Conservation (phyloP, 2,888 invertebrate genomes). For the Drosophila anceps region DNA sequence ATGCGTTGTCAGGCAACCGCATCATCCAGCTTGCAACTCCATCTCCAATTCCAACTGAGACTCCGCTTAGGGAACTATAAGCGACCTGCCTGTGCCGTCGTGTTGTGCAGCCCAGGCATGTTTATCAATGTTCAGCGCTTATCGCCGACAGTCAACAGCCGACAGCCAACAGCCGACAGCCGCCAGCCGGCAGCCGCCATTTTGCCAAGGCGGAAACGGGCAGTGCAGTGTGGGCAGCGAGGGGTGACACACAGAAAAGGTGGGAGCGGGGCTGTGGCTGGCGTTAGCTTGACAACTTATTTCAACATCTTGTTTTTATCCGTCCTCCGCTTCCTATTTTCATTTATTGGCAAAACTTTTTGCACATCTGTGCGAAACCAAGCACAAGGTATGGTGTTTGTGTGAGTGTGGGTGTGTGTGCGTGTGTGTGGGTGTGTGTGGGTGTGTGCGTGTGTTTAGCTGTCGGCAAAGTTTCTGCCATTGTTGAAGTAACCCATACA, state of each 20-base stretch:
- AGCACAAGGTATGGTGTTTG: conserved; percentile 38
- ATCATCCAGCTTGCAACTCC: conserved; percentile 22
- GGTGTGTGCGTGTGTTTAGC: conserved; percentile 48
- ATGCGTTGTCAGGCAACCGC: conserved; percentile 59
- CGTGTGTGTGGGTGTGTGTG: conserved; percentile 8
- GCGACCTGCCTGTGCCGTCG: conserved; percentile 15
- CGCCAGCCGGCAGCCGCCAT: conserved; percentile 58
- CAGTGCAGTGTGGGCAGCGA: background rate
- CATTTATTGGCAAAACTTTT: conserved; percentile 80
- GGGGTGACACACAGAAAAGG: too few relatives aligned
- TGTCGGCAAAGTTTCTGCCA: conserved; percentile 67
- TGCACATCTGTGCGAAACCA: conserved; percentile 58
- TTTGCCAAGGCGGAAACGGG: conserved; percentile 49
- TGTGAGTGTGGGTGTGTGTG: background rate
- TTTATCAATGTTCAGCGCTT: conserved; percentile 79
- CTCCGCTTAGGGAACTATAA: conserved; percentile 4
- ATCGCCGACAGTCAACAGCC: conserved; percentile 64
- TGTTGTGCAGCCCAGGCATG: conserved; percentile 50
- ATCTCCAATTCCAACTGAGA: background rate
- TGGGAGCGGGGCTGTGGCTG: conserved; percentile 8
- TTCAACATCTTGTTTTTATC: conserved; percentile 74
- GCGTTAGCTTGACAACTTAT: conserved; percentile 76
- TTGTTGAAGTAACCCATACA: conserved; percentile 56
- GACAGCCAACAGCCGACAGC: conserved; percentile 53
- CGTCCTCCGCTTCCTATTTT: conserved; percentile 71